Evolutionary conservation across 2,797 vertebrate species (phyloP).

Genomic region (Philypnodon macrostomus): DNA sequence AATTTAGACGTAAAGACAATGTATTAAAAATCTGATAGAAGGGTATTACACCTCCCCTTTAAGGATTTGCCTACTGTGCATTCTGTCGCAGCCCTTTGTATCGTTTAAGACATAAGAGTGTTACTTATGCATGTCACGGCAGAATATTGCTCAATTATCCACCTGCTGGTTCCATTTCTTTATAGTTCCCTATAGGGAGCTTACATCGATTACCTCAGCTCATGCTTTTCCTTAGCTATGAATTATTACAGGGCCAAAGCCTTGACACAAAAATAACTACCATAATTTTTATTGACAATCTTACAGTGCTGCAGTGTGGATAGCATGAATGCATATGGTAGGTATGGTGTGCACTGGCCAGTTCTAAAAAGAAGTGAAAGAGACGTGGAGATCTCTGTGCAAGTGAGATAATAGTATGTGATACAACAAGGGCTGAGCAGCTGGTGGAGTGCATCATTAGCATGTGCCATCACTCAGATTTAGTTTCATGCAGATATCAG

Average conservation of each 20-base stretch:
- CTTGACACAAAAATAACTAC: conserved; percentile 3
- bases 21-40: too few species aligned
- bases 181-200: neutral
- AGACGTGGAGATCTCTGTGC: conserved; percentile 9
- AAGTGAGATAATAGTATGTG: conserved; percentile 5
- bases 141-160: conserved; percentile 25
- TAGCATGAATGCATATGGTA: neutral
- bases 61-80: conserved; percentile 17
- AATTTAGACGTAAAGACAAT: too few species aligned
- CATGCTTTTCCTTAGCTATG: conserved; percentile 12
- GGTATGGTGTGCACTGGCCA: neutral
- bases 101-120: conserved; percentile 26
- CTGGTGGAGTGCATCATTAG: conserved; percentile 8
- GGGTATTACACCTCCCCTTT: too few species aligned
- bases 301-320: neutral
- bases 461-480: conserved; percentile 7
- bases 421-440: conserved; percentile 5
- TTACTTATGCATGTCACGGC: conserved; percentile 25
- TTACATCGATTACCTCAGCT: conserved; percentile 5
- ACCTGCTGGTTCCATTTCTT: conserved; percentile 26
- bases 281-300: neutral
- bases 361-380: conserved; percentile 5
- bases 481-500: neutral
- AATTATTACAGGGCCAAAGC: conserved; percentile 3
- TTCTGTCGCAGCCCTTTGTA: conserved; percentile 8